These are phyloP conservation scores for Tetrao urogallus DNA, from an alignment of 2,113 vertebrate species.

Conservation along the genomic window DNA sequence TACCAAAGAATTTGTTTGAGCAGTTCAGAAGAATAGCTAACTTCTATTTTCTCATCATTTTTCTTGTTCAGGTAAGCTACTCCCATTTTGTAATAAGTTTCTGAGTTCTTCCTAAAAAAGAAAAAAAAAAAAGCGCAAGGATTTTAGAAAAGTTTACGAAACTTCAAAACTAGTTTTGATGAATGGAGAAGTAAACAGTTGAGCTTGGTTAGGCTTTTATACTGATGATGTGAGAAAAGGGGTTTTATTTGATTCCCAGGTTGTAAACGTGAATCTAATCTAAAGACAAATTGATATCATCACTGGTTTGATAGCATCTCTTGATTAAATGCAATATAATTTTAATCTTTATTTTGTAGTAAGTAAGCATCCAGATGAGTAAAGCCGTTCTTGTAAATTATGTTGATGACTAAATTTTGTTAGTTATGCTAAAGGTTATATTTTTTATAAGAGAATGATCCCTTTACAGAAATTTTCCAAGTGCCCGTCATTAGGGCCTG, in stretches of 20 bases:
- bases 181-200: background rate
- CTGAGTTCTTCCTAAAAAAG: background rate
- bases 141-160: background rate
- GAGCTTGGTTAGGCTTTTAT: background rate
- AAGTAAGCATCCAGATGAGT: background rate
- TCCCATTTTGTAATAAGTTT: background rate
- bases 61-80: slow-evolving; percentile 94
- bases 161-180: background rate
- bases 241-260: background rate
- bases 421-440: background rate
- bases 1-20: slow-evolving; percentile 98
- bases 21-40: slow-evolving; percentile 98
- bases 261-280: background rate
- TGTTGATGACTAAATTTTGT: background rate
- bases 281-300: background rate
- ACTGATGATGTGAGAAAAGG: background rate
- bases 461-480: background rate
- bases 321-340: background rate
- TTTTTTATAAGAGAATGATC: background rate
- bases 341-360: background rate
- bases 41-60: slow-evolving; percentile 99
- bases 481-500: background rate
- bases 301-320: background rate
- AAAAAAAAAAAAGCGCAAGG: background rate
- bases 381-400: background rate